phyloP scores from a whole-genome alignment of 2,888 invertebrate species.

The Petrolisthes cinctipes region DNA sequence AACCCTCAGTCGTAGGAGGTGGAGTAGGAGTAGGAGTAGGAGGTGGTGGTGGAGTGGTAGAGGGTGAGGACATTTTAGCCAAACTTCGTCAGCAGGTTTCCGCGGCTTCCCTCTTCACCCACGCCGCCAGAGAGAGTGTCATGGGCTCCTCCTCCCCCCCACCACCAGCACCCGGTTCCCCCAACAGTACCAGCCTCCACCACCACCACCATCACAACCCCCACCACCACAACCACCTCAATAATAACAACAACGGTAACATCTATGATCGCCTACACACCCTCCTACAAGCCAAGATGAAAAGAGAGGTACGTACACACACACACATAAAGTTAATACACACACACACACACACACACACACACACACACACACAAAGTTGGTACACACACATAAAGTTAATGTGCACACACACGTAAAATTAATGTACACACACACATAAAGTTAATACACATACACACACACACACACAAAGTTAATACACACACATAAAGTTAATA shows the following conservation, averaged over 20 bases:
- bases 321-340: no score
- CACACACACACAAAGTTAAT: no score
- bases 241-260: conserved; percentile 53
- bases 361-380: no score
- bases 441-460: no score
- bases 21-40: conserved; percentile 11
- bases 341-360: no score
- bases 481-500: no score
- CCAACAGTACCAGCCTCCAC: conserved; percentile 46
- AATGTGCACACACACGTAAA: no score
- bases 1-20: conserved; percentile 53
- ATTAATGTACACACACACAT: no score
- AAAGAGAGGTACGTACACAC: conserved; percentile 60
- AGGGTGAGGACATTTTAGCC: conserved; percentile 63
- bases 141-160: conserved; percentile 50
- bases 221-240: conserved; percentile 52
- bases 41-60: conserved; percentile 32
- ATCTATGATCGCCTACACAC: conserved; percentile 60
- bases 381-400: no score
- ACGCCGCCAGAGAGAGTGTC: conserved; percentile 23
- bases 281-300: conserved; percentile 61
- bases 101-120: conserved; percentile 56
- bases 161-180: conserved; percentile 43
- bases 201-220: conserved; percentile 51
- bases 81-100: conserved; percentile 64